Evolutionary conservation across 1,140 invertebrate species (phyloP).

Genomic region (Pogonognathellus flavescens): DNA sequence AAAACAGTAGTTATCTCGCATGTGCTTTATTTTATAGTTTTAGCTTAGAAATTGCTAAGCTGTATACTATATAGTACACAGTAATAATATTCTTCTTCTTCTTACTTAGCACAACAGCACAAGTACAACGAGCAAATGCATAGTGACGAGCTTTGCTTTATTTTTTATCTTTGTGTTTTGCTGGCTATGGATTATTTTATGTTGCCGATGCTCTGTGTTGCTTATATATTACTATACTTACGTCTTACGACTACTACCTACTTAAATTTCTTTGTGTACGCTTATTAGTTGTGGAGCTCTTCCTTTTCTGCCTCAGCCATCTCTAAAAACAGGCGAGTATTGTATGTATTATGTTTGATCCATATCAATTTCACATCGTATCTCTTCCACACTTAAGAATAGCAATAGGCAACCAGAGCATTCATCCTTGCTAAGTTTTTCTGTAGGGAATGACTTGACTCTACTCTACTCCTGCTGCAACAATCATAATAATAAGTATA

Average conservation of each 20-base stretch:
- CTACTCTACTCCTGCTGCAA: neutral
- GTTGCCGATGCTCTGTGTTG: neutral
- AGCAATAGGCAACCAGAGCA: neutral
- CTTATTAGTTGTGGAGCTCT: neutral
- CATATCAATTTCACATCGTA: constrained; percentile 43
- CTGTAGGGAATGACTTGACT: neutral
- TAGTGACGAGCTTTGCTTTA: neutral
- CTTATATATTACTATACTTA: constrained; percentile 4
- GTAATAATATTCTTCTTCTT: too few relatives aligned
- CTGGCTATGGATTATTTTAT: constrained; percentile 31
- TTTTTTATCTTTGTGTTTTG: constrained; percentile 20
- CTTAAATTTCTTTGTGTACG: too few relatives aligned
- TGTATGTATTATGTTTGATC: constrained; percentile 10
- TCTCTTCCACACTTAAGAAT: neutral
- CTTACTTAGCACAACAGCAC: too few relatives aligned
- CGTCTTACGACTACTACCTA: too few relatives aligned
- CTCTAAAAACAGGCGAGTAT: constrained; percentile 5
- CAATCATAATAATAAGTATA: neutral
- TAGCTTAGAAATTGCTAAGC: too few relatives aligned
- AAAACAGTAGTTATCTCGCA: too few relatives aligned
- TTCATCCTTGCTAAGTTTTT: constrained; percentile 36
- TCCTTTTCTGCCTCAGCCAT: neutral
- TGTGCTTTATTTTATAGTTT: too few relatives aligned
- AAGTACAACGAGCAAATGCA: neutral
- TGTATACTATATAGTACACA: too few relatives aligned